Evolutionary conservation across 2,888 invertebrate genomes (phyloP).

Genomic region (Campoplex nolae): DNA sequence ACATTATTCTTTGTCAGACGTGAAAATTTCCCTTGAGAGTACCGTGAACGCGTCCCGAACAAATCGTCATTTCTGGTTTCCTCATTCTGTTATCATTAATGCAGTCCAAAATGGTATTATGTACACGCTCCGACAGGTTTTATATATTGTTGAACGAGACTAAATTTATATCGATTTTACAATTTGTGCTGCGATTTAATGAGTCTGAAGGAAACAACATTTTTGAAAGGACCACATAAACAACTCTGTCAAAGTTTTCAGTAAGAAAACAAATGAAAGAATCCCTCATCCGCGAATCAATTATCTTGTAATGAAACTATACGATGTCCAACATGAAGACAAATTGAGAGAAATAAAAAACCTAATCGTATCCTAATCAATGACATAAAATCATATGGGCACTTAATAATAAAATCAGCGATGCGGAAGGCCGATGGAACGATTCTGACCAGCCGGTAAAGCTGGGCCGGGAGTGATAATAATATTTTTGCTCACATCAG

Average conservation of each 20-base stretch:
- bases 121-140: conserved; percentile 28
- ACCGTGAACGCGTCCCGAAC: conserved; percentile 36
- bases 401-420: conserved; percentile 46
- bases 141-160: conserved; percentile 23
- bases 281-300: conserved; percentile 18
- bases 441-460: conserved; percentile 32
- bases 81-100: conserved; percentile 44
- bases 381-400: conserved; percentile 37
- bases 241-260: neutral
- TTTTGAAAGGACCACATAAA: neutral
- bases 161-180: conserved; percentile 41
- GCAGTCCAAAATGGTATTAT: conserved; percentile 35
- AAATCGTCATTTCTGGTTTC: conserved; percentile 61
- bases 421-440: conserved; percentile 33
- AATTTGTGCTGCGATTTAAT: neutral
- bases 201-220: neutral
- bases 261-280: conserved; percentile 18
- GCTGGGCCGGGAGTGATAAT: conserved; percentile 42
- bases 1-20: conserved; percentile 64
- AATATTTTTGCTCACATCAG: conserved; percentile 27
- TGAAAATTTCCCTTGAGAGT: conserved; percentile 66
- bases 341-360: neutral
- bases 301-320: conserved; percentile 17
- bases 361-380: conserved; percentile 22
- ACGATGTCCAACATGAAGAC: conserved; percentile 14